phyloP scores from a whole-genome alignment of 1,140 invertebrate species.

The Macrocentrus cingulum region DNA sequence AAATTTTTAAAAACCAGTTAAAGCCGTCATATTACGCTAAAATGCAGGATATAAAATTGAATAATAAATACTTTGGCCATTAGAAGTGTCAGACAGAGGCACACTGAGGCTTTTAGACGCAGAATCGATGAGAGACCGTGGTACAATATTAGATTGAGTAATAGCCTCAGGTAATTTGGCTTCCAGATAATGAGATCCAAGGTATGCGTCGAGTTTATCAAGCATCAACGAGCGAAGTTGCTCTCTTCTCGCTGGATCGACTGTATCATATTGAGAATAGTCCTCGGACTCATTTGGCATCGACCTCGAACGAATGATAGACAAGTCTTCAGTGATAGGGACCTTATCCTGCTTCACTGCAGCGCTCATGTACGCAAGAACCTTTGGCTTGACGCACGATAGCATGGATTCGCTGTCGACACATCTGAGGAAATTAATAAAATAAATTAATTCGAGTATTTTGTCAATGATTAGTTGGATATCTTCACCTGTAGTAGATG shows the following conservation, averaged over 20 bases:
- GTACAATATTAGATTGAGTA: constrained; percentile 58
- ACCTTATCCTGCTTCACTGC: constrained; percentile 69
- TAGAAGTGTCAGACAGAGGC: constrained; percentile 65
- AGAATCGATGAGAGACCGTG: constrained; percentile 67
- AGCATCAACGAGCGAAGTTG: constrained; percentile 52
- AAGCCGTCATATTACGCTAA: background rate
- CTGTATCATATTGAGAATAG: constrained; percentile 37
- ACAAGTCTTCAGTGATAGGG: constrained; percentile 71
- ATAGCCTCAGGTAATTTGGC: constrained; percentile 57
- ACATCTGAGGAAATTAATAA: constrained; percentile 40
- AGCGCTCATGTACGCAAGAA: constrained; percentile 70
- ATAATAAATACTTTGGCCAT: constrained; percentile 61
- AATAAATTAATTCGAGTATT: constrained; percentile 5
- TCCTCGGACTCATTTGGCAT: constrained; percentile 58
- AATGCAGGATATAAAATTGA: background rate
- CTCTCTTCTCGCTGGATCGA: constrained; percentile 43
- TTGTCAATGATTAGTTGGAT: too few species aligned
- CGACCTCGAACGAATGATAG: constrained; percentile 66
- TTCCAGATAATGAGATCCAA: constrained; percentile 54
- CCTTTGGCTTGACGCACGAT: constrained; percentile 74
- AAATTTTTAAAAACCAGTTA: constrained; percentile 18
- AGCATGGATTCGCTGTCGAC: constrained; percentile 48
- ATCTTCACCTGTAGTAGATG: constrained; percentile 55
- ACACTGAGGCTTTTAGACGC: constrained; percentile 69
- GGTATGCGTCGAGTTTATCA: constrained; percentile 55